Base-by-base conservation (phyloP, 2,797 vertebrate species). In the Necrosyrtes monachus region DNA sequence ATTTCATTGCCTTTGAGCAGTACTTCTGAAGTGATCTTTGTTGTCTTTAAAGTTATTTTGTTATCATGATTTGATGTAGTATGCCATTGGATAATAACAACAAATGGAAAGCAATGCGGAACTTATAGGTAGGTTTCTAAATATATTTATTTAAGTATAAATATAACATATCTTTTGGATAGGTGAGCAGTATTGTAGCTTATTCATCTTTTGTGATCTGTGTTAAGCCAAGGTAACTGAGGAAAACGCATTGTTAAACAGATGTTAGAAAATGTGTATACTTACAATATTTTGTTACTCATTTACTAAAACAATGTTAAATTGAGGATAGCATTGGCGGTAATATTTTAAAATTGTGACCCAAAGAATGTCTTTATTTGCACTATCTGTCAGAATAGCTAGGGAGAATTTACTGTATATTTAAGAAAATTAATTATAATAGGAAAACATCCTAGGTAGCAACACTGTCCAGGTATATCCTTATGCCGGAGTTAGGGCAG, bases 281-380 rank as follows among this genome's bases (percentile, higher is more conserved):
- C 69, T 95, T 97, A 92, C 24, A 98, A 46, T 98, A 97, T 97
- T 98, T 98, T 98, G 94, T 97, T 97, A 97, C 46, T 96, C 57
- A 93, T 91, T 96, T 96, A 75, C 93, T 95, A 95, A 96, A 94
- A 83, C 74, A 83, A 91, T 93, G 46, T 92, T 85, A 96, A 94
- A 85, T 77, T 91, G 67, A 97, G 64, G 90, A 81, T 95, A 92
- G 79, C 65, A 37, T 92, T 87, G 80, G 64, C 14, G 4, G 75
- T 96, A 91, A 91, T 94, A 81, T 96, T 97, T 97, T 95, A 76
- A 97, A 98, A 94, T 96, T 77, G 88, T 96, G 98, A 98, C 97
- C 98, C 98, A 98, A 98, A 98, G 98, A 98, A 98, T 98, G 98
- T 98, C 94, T 98, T 98, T 97, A 97, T 98, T 98, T 98, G 98